Evolutionary conservation across 30 jellyfish, hydroid and myxozoan species (phyloP).

Genomic region (Sanderia malayensis): DNA sequence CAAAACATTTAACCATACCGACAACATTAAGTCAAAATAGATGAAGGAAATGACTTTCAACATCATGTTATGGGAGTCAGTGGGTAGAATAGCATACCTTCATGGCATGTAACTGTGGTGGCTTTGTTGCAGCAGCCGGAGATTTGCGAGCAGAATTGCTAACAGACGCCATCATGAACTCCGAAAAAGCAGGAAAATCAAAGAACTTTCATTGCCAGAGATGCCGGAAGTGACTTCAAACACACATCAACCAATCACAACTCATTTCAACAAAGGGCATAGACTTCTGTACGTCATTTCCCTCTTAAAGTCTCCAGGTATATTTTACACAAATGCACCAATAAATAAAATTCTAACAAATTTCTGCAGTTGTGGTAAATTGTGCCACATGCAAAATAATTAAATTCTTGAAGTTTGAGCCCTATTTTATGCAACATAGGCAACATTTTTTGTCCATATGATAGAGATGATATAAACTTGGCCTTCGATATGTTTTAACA

Average conservation of each 20-base stretch:
- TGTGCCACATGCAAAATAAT: too few species aligned
- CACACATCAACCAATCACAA: not conserved
- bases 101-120: conserved; percentile 85
- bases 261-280: not conserved
- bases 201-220: conserved; percentile 20
- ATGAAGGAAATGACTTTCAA: not conserved
- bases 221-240: conserved; percentile 59
- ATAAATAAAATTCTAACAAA: too few species aligned
- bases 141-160: conserved; percentile 86
- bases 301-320: too few species aligned
- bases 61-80: not conserved
- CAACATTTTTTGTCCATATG: too few species aligned
- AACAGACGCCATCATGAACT: conserved; percentile 88
- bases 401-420: too few species aligned
- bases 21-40: conserved; percentile 9
- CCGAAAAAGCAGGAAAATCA: not conserved
- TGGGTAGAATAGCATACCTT: conserved; percentile 55
- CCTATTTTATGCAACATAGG: too few species aligned
- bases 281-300: conserved; percentile 9
- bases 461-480: too few species aligned
- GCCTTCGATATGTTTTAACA: too few species aligned
- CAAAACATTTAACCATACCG: not conserved
- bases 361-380: too few species aligned
- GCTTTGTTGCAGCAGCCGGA: conserved; percentile 99
- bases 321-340: too few species aligned